These are phyloP conservation scores for Cyclopterus lumpus DNA, from an alignment of 2,797 vertebrate genomes.

Conservation along the genomic window DNA sequence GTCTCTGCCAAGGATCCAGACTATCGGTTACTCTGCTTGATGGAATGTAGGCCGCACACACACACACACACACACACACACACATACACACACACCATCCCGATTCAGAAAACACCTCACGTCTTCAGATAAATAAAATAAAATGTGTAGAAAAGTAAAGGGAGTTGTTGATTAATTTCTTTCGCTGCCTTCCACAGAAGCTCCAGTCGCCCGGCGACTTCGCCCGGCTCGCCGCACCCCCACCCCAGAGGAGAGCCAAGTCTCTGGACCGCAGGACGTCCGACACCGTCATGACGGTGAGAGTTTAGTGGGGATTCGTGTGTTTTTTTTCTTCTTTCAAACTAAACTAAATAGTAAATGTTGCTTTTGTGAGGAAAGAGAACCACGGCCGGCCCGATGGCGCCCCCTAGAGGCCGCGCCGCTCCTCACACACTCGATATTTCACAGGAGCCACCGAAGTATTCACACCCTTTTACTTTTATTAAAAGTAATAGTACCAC, in stretches of 20 bases:
- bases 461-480: not conserved
- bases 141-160: no score
- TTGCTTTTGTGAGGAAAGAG: not conserved
- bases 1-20: conserved; percentile 61
- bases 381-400: no score
- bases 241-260: conserved; percentile 61
- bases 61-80: not conserved
- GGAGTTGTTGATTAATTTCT: not conserved
- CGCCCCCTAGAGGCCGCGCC: not conserved
- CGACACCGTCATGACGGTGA: conserved; percentile 72
- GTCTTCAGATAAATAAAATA: conserved; percentile 3
- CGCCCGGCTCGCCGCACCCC: conserved; percentile 16
- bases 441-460: not conserved
- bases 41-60: conserved; percentile 51
- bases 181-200: conserved; percentile 46
- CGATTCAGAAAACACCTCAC: conserved; percentile 29
- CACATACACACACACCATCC: conserved; percentile 24
- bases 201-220: conserved; percentile 56
- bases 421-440: not conserved
- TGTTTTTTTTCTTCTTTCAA: no score
- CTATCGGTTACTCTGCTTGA: conserved; percentile 49
- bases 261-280: conserved; percentile 74
- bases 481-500: not conserved
- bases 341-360: not conserved
- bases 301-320: no score